Conservation (phyloP, 2,113 vertebrate species). For the Pteronura brasiliensis region DNA sequence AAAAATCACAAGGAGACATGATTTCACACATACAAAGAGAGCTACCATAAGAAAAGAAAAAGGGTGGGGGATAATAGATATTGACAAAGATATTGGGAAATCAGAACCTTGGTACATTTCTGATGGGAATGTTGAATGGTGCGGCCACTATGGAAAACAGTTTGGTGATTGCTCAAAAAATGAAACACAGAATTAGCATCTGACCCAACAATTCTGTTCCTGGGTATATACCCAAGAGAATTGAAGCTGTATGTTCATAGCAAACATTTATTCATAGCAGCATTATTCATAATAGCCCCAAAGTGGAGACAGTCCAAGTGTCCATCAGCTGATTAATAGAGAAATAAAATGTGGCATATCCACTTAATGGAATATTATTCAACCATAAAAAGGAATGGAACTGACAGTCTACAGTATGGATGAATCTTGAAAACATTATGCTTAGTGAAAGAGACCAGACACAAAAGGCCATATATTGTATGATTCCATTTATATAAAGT, state of each 20-base stretch:
- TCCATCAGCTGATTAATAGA: not conserved
- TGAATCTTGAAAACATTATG: not conserved
- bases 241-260: not conserved
- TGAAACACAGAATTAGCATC: not conserved
- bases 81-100: not conserved
- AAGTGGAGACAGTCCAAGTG: not conserved
- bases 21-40: not conserved
- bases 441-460: not conserved
- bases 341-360: not conserved
- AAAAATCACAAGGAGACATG: not conserved
- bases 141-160: not conserved
- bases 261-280: not conserved
- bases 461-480: fast-evolving
- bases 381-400: not conserved
- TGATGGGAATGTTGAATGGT: not conserved
- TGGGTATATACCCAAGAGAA: not conserved
- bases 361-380: not conserved
- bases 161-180: not conserved
- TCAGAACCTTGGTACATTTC: not conserved
- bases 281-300: not conserved
- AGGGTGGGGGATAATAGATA: not conserved
- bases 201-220: not conserved
- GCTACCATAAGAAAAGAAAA: not conserved
- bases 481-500: too few species aligned
- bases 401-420: fast-evolving